phyloP scores from a whole-genome alignment of 2,888 invertebrate genomes.

The Xestia c-nigrum region DNA sequence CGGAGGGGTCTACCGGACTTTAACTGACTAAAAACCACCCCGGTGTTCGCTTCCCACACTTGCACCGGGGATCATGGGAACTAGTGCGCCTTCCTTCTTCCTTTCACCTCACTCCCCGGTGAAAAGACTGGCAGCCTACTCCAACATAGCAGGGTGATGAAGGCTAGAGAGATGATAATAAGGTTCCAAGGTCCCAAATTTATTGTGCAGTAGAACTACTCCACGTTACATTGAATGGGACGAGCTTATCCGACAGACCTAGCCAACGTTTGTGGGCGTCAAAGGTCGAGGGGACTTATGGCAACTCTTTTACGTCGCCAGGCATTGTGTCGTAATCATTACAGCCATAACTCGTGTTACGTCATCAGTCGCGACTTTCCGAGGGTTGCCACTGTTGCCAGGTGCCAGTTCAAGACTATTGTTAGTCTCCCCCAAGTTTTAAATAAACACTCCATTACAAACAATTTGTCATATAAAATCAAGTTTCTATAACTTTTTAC shows the following conservation, averaged over 20 bases:
- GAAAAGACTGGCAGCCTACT: not conserved
- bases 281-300: constrained; percentile 25
- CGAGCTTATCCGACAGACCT: constrained; percentile 3
- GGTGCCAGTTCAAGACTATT: not conserved
- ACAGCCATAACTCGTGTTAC: constrained; percentile 8
- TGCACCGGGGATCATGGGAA: too few species aligned
- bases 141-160: not conserved
- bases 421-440: constrained; percentile 8
- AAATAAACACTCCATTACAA: constrained; percentile 18
- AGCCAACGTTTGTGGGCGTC: constrained; percentile 1
- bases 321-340: constrained; percentile 12
- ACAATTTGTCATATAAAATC: constrained; percentile 7
- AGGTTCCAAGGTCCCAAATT: not conserved
- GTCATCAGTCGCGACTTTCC: not conserved
- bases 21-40: too few species aligned
- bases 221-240: not conserved
- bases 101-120: too few species aligned
- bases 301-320: constrained; percentile 5
- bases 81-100: too few species aligned
- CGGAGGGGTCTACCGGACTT: too few species aligned
- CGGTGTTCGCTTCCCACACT: too few species aligned
- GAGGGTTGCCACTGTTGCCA: not conserved
- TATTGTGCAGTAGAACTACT: constrained; percentile 4
- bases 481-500: constrained; percentile 5
- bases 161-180: not conserved